These are phyloP conservation scores for Blastobasis adustella DNA, from an alignment of 2,888 invertebrate genomes.

Conservation along the genomic window DNA sequence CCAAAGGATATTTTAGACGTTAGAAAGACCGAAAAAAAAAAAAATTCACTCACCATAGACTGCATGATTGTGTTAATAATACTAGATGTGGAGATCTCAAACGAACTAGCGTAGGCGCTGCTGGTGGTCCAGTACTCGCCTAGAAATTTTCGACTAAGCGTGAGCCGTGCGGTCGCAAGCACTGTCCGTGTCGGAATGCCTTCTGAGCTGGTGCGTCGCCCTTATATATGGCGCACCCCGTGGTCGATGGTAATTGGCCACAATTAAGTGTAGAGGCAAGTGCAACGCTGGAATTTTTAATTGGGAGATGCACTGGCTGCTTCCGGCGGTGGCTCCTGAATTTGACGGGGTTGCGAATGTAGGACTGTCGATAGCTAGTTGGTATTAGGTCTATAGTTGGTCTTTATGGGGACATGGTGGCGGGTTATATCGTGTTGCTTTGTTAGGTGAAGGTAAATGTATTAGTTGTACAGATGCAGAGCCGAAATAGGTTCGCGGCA, in stretches of 20 bases:
- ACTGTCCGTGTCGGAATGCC: constrained; percentile 59
- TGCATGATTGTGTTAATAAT: constrained; percentile 66
- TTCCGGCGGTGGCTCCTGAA: constrained; percentile 27
- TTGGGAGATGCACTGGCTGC: constrained; percentile 52
- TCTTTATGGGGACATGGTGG: too few species aligned
- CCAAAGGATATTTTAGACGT: too few species aligned
- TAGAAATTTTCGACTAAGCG: constrained; percentile 71
- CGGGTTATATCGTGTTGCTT: too few species aligned
- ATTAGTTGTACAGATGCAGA: too few species aligned
- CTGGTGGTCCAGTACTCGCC: constrained; percentile 67
- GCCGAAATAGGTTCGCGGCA: too few species aligned
- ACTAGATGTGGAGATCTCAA: constrained; percentile 62
- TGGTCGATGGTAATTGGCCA: constrained; percentile 63
- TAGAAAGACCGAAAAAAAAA: too few species aligned
- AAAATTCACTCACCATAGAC: constrained; percentile 61
- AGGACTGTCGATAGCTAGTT: too few species aligned
- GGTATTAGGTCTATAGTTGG: too few species aligned
- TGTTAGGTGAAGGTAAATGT: too few species aligned
- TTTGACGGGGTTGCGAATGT: too few species aligned
- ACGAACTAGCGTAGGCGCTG: constrained; percentile 72
- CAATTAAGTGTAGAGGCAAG: constrained; percentile 62
- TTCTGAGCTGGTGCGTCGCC: constrained; percentile 41
- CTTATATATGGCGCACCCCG: constrained; percentile 68
- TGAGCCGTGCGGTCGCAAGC: constrained; percentile 49
- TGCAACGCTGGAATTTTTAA: constrained; percentile 64